Conservation (phyloP, 2,113 vertebrate genomes). For the Xerus inauris region DNA sequence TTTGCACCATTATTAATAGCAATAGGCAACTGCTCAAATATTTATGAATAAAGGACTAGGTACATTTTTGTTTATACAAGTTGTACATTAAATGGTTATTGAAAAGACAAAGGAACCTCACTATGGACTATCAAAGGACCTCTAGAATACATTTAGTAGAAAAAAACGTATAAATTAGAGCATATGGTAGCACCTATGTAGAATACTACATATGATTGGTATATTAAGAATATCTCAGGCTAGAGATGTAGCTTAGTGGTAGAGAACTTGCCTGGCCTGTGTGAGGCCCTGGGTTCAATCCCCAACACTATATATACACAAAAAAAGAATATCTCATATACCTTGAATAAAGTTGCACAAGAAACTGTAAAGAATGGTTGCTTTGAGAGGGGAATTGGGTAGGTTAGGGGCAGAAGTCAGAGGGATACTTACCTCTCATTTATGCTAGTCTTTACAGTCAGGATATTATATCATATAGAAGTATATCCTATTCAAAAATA, state of each 20-base stretch:
- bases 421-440: neutral
- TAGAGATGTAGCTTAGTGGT: too few species aligned
- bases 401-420: too few species aligned
- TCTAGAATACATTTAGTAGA: neutral
- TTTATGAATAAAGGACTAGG: neutral
- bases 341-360: neutral
- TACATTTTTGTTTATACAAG: neutral
- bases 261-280: too few species aligned
- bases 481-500: neutral
- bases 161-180: neutral
- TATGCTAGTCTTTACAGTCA: neutral
- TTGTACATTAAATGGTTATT: neutral
- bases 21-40: neutral
- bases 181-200: neutral
- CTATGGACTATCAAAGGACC: neutral
- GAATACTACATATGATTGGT: neutral
- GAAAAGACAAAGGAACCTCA: neutral
- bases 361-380: neutral
- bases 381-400: neutral
- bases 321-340: neutral
- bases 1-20: constrained; percentile 6
- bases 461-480: neutral
- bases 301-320: too few species aligned
- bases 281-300: too few species aligned
- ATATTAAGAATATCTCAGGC: neutral